Evolutionary conservation across 2,888 invertebrate genomes (phyloP), one percentile per base, ranked within the genome.

Genomic region (Spisula subtruncata): DNA sequence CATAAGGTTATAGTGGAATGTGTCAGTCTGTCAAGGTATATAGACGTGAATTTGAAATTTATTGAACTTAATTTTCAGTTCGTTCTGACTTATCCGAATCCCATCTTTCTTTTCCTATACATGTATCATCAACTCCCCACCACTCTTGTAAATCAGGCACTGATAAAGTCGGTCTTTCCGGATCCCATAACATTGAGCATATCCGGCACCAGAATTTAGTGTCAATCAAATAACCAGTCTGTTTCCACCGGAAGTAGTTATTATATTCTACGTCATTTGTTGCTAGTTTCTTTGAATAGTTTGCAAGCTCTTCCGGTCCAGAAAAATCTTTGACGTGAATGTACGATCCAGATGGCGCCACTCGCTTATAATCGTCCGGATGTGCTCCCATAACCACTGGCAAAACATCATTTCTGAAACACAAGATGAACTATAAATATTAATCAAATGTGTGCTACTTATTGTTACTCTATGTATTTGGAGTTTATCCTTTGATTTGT

Each of bases 351-450:
- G 98, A 98, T 0, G 99, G 99, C 10, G 99, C 98, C 93, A 98
- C 98, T 81, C 98, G 98, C 91, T 98, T 98, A 97, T 99, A 99
- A 96, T 99, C 99, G 90, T 98, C 98, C 1, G 98, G 98, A 86
- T 98, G 98, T 0, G 98, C 99, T 1, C 99, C 99, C 99, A 99
- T 99, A 89, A 99, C 99, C 93, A 99, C 98, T 0, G 99, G 99
- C 93, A 99, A 97, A 71, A 99, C 98, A 96, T 98, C 98, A 94
- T 98, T 98, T 88, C 98, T 98, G 91, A 75, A 66, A 75, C 8
- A 20, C 41, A 8, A 8, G 2, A 41, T 41, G 2, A 41, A 41
- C 8, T 2, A 41, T 41, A 41, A 41, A 71, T 8, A 84, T 16
- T 25, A n/a, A 29, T 12, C 10, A 71, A 6, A 29, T 29, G 12